phyloP scores from a whole-genome alignment of 53 echinoderm and acorn worm genomes.

The Patiria pectinifera region DNA sequence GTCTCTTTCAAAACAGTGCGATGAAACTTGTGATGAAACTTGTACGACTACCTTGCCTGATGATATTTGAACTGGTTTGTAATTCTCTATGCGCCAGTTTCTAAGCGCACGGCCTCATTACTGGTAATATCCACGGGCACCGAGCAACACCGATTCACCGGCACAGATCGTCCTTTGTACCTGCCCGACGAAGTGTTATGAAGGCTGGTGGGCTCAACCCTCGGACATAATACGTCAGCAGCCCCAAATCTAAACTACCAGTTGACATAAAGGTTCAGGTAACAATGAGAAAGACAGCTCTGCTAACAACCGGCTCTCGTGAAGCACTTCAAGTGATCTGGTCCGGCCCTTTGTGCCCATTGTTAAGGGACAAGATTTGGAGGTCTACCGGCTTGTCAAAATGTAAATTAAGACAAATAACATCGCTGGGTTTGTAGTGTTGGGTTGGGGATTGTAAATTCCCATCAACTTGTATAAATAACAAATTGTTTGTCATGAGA shows the following conservation, averaged over 20 bases:
- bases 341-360: constrained; percentile 9
- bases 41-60: neutral
- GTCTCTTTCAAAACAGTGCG: too few species aligned
- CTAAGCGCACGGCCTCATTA: neutral
- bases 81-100: too few species aligned
- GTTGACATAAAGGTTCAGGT: neutral
- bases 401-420: constrained; percentile 51
- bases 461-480: too few species aligned
- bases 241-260: neutral
- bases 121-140: constrained; percentile 26
- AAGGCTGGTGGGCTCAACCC: neutral
- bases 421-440: neutral
- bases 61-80: neutral
- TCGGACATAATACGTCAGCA: neutral
- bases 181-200: constrained; percentile 22
- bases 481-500: too few species aligned
- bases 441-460: neutral
- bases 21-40: too few species aligned
- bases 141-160: constrained; percentile 11
- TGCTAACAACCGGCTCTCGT: constrained; percentile 9
- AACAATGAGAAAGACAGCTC: neutral
- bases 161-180: constrained; percentile 29
- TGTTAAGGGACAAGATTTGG: neutral
- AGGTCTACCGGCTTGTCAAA: neutral
- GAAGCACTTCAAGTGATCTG: constrained; percentile 15